Evolutionary conservation across 2,113 vertebrate genomes (phyloP).

Genomic region (Odontesthes bonariensis): DNA sequence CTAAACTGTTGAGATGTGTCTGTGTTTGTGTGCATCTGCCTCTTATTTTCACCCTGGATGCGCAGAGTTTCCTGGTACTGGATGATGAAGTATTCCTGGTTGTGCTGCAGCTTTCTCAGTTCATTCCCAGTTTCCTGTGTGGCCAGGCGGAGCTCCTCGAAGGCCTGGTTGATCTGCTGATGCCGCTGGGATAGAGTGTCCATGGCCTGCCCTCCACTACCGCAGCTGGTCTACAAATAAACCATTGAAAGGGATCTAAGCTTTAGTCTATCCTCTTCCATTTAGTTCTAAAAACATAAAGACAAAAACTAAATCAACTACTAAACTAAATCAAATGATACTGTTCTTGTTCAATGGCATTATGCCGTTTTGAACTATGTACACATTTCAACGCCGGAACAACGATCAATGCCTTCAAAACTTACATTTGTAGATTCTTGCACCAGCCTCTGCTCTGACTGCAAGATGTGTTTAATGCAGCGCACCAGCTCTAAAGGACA

Average conservation of each 20-base stretch:
- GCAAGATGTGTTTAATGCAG: conserved; percentile 95
- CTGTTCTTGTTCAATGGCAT: too few species aligned
- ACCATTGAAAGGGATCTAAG: not conserved
- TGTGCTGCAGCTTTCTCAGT: conserved; percentile 93
- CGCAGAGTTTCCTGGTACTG: conserved; percentile 96
- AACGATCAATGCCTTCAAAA: not conserved
- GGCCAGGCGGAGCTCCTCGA: conserved; percentile 91
- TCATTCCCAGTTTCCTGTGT: conserved; percentile 93
- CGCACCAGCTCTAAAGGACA: conserved; percentile 95
- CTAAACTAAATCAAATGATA: too few species aligned
- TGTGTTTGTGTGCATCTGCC: too few species aligned
- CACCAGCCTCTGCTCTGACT: conserved; percentile 93
- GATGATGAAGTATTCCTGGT: conserved; percentile 97
- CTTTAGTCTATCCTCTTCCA: not conserved
- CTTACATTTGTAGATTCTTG: conserved; percentile 93
- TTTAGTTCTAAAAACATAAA: not conserved
- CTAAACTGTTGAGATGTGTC: too few species aligned
- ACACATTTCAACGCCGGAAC: too few species aligned
- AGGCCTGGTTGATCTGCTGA: conserved; percentile 95
- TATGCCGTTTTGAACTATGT: too few species aligned
- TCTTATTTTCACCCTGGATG: conserved; percentile 78
- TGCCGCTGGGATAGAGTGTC: conserved; percentile 94
- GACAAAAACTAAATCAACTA: too few species aligned
- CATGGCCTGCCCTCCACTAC: conserved; percentile 79
- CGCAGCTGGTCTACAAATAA: conserved; percentile 83